Percentiles rank a stretch among this genome's conserved stretches.
Conservation (phyloP, 2,888 invertebrate genomes). For the Julus scandinavius region DNA sequence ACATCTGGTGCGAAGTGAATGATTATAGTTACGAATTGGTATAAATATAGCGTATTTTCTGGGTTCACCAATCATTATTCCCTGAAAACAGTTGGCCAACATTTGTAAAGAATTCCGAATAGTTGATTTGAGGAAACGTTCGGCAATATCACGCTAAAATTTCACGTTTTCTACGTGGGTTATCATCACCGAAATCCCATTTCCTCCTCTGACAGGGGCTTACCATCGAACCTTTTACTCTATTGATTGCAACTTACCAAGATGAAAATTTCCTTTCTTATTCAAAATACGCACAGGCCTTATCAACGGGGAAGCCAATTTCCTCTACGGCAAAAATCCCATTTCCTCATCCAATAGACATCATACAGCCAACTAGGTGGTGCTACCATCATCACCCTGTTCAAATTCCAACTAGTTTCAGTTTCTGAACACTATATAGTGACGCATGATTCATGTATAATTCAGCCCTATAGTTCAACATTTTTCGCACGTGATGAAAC, state of each 20-base stretch:
- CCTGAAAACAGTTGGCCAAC: background rate
- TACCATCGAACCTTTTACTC: slow-evolving; percentile 1
- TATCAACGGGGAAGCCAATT: slow-evolving; percentile 30
- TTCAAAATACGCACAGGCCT: background rate
- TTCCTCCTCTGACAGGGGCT: slow-evolving; percentile 17
- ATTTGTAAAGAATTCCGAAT: background rate
- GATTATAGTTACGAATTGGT: background rate
- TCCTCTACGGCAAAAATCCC: background rate
- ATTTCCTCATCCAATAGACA: slow-evolving; percentile 17
- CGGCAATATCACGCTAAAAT: background rate
- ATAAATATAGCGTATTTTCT: background rate
- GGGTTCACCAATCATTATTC: background rate
- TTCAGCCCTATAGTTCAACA: no score
- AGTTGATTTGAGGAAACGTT: background rate
- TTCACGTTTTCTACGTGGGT: slow-evolving; percentile 28
- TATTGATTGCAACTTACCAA: background rate
- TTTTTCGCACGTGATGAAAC: no score
- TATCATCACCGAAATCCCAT: slow-evolving; percentile 25
- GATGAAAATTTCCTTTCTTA: background rate
- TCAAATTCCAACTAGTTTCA: background rate
- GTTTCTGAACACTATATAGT: background rate
- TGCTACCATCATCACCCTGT: background rate
- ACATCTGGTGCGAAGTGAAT: slow-evolving; percentile 11
- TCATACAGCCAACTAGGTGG: background rate
- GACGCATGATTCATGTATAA: background rate